phyloP scores from a whole-genome alignment of 2,113 vertebrate genomes.

The Ascaphus truei region DNA sequence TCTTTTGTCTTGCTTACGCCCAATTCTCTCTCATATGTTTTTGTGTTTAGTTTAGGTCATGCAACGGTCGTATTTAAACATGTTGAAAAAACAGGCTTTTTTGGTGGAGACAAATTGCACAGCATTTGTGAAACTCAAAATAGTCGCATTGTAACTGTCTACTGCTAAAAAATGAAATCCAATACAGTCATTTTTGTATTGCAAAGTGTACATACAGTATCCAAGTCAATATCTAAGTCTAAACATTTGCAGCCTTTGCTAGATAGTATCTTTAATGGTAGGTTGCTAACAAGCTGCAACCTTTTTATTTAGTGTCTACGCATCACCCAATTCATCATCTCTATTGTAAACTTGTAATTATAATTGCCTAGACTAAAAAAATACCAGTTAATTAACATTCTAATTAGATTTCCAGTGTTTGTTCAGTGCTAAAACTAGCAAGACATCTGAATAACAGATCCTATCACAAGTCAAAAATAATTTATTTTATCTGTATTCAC shows the following conservation, averaged over 20 bases:
- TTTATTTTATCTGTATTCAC: slow-evolving; percentile 13
- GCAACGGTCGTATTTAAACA: no score
- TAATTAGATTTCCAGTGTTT: slow-evolving; percentile 36
- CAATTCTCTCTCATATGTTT: not conserved
- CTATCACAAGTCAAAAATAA: slow-evolving; percentile 17
- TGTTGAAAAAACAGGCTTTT: no score
- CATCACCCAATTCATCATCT: slow-evolving; percentile 20
- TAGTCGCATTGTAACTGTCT: no score
- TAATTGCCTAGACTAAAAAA: slow-evolving; percentile 33
- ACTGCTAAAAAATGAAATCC: no score
- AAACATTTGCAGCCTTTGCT: not conserved
- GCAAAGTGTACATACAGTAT: not conserved
- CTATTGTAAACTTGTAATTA: slow-evolving; percentile 36
- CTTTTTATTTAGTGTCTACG: slow-evolving; percentile 17
- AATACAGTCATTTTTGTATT: no score
- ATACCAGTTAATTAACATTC: slow-evolving; percentile 33
- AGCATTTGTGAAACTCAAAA: no score
- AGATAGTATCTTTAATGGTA: slow-evolving; percentile 13
- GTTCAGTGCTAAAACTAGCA: slow-evolving; percentile 30
- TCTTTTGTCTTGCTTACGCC: slow-evolving; percentile 11
- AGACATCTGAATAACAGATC: slow-evolving; percentile 31
- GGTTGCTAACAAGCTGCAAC: slow-evolving; percentile 18
- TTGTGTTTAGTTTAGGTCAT: not conserved
- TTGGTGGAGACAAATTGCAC: no score
- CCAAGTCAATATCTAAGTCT: not conserved